Evolutionary conservation across 2,888 invertebrate species (phyloP).

Genomic region (Didymodactylos carnosus): DNA sequence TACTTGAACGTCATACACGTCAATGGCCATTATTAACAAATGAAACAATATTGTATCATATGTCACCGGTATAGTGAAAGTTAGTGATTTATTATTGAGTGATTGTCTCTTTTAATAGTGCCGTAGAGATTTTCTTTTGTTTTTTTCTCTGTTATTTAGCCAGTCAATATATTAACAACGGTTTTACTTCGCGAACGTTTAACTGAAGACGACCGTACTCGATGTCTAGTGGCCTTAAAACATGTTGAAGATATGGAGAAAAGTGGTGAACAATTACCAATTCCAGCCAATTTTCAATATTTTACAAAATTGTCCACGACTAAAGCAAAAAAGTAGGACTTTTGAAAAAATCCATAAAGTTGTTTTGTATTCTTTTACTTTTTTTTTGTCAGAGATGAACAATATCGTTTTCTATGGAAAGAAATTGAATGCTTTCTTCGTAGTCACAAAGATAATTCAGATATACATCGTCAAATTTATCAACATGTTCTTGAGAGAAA

Average conservation of each 20-base stretch:
- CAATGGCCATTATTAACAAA: not conserved
- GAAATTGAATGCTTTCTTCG: constrained; percentile 66
- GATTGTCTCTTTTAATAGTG: not conserved
- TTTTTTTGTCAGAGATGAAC: constrained; percentile 48
- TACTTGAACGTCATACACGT: not conserved
- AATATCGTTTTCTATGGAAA: constrained; percentile 69
- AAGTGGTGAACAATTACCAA: constrained; percentile 57
- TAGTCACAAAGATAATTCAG: constrained; percentile 50
- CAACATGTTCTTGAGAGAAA: not conserved
- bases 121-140: not conserved
- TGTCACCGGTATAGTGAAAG: not conserved
- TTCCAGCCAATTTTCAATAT: constrained; percentile 34
- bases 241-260: constrained; percentile 59
- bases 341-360: constrained; percentile 10
- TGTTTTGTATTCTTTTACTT: not conserved
- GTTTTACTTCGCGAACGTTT: constrained; percentile 61
- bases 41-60: not conserved
- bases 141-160: constrained; percentile 36
- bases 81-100: not conserved
- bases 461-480: constrained; percentile 45
- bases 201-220: constrained; percentile 61
- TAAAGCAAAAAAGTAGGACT: constrained; percentile 18
- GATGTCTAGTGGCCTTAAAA: constrained; percentile 64
- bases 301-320: constrained; percentile 32
- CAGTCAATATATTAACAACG: constrained; percentile 57